These are phyloP conservation scores for Zoanthus solanderi DNA, from an alignment of 92 coral and sea anemone species.

Conservation along the genomic window DNA sequence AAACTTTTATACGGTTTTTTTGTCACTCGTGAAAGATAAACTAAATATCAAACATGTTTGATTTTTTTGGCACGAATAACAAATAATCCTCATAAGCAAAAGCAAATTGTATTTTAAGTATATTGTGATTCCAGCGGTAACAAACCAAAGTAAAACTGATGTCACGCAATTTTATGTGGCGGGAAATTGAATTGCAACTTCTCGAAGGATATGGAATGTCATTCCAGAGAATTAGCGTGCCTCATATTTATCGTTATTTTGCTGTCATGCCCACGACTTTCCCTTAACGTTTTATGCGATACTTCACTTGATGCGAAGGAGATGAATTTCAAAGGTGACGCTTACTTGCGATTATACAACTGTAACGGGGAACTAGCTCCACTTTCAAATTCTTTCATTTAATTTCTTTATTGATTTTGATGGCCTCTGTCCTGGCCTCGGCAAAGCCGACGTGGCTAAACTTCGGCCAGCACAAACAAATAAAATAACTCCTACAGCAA, in stretches of 20 bases:
- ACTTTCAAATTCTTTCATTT: too few relatives aligned
- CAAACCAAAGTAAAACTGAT: neutral
- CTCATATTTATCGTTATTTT: neutral
- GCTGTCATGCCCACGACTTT: neutral
- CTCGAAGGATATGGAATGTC: constrained; percentile 37
- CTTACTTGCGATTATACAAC: constrained; percentile 41
- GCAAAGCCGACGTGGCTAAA: too few relatives aligned
- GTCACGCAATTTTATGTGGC: neutral
- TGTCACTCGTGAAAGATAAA: too few relatives aligned
- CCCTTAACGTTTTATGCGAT: neutral
- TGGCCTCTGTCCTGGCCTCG: too few relatives aligned
- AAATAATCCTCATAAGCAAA: too few relatives aligned
- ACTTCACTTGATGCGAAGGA: constrained; percentile 23
- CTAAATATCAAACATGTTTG: too few relatives aligned
- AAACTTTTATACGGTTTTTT: too few relatives aligned
- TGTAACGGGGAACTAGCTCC: neutral
- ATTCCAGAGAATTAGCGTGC: neutral
- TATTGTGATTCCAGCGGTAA: neutral
- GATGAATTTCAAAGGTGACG: constrained; percentile 30
- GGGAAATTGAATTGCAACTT: constrained; percentile 40
- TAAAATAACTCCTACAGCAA: too few relatives aligned
- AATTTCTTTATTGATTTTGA: too few relatives aligned
- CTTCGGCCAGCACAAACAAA: neutral
- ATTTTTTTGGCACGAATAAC: too few relatives aligned
- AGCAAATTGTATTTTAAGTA: neutral